A percentile compares a stretch with the other conserved stretches of the same genome.
Evolutionary conservation across 2,797 vertebrate species (phyloP).

Genomic region (Myotis planiceps): DNA sequence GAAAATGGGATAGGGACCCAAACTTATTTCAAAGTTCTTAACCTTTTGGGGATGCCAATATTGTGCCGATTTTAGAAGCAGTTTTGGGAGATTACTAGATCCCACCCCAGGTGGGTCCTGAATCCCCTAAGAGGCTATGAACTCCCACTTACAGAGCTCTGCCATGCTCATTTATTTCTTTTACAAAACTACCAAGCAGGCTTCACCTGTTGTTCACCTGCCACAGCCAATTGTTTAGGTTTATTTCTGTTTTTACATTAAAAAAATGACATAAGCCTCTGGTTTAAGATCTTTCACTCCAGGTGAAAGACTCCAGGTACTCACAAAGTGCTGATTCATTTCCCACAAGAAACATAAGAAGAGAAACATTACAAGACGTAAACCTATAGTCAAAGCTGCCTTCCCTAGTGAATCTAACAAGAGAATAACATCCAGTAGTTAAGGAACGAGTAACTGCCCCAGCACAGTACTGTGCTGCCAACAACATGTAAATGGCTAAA

Average conservation of each 20-base stretch:
- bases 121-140: background rate
- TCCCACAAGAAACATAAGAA: background rate
- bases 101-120: background rate
- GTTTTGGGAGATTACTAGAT: background rate
- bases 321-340: background rate
- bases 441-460: background rate
- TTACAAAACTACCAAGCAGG: background rate
- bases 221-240: background rate
- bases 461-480: background rate
- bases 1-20: background rate
- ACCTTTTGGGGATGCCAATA: background rate
- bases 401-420: background rate
- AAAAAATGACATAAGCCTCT: background rate
- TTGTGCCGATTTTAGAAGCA: background rate
- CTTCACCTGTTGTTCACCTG: background rate
- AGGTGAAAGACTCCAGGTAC: background rate
- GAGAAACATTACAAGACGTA: background rate
- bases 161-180: background rate
- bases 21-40: conserved; percentile 1
- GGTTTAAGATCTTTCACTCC: background rate
- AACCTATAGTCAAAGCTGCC: background rate
- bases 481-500: background rate
- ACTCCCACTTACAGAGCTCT: background rate
- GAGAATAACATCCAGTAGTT: background rate
- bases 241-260: conserved; percentile 6